Base-by-base conservation (phyloP, 1,140 invertebrate genomes). In the Andricus grossulariae region DNA sequence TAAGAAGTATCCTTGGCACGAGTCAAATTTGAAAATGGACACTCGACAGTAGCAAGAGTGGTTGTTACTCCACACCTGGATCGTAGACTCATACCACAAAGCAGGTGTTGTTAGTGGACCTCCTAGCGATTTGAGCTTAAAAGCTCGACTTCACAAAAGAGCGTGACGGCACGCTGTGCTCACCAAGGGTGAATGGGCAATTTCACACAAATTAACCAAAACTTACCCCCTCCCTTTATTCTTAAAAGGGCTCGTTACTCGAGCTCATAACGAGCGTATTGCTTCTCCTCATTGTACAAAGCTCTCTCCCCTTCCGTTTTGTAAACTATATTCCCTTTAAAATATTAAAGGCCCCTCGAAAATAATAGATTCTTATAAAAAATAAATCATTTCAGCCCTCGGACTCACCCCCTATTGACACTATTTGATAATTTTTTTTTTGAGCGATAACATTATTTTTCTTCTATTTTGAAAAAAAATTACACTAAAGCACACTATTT, bases 121-220 rank as follows among this genome's bases (percentile, higher is more conserved):
- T 77, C 79, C 78, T 80, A 79, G 75, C 71, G 78, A 52, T 79
- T 19, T 25, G 50, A 74, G 19, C 54, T 77, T 72, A 79, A 79
- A 84, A 80, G 83, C 71, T 77, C 57, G 50, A 71, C 57, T 82
- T 80, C 60, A 80, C 76, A 81, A 84, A 82, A 80, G 81, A 82
- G 51, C 50, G 72, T 73, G 70, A 66, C 73, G 71, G 76, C 73
- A 81, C 71, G 80, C 79, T 79, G 78, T 52, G 78, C 60, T 73
- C 72, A 54, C 73, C 73, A 21, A 51, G 70, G 73, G 32, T 60
- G 73, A 73, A 54, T 72, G 13, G 81, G 78, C 73, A 52, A 75
- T 80, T 83, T 80, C 76, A 78, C 78, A 81, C 77, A 80, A 83
- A 83, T 82, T 83, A 82, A 82, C 72, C 82, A 83, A 80, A 81